Evolutionary conservation across 2,888 invertebrate species (phyloP).

Genomic region (Thelaira solivaga): DNA sequence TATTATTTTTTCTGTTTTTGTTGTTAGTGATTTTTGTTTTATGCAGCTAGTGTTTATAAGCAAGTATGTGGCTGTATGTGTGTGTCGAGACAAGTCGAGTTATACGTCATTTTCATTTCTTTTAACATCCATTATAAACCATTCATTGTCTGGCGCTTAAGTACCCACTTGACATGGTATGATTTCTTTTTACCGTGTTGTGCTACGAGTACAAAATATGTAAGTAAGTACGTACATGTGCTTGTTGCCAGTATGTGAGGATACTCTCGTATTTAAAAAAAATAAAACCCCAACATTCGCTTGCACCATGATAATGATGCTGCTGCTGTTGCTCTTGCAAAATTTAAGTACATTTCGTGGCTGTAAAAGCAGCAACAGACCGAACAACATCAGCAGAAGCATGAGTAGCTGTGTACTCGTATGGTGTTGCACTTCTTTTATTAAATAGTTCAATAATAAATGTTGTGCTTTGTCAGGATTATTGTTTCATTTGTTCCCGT

Average conservation of each 20-base stretch:
- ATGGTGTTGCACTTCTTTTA: neutral
- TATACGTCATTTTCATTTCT: slow-evolving; percentile 63
- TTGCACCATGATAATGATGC: slow-evolving; percentile 16
- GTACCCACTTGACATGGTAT: slow-evolving; percentile 63
- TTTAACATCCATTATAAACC: slow-evolving; percentile 62
- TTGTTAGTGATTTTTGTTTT: neutral
- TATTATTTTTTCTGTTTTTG: neutral
- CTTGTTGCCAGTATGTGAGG: no score
- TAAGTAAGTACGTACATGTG: neutral
- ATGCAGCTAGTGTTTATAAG: slow-evolving; percentile 33
- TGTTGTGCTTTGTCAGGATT: slow-evolving; percentile 74
- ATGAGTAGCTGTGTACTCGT: neutral
- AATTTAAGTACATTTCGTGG: slow-evolving; percentile 20
- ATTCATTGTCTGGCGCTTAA: slow-evolving; percentile 62
- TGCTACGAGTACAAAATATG: neutral
- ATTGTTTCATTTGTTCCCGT: slow-evolving; percentile 68
- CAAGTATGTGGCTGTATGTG: no score
- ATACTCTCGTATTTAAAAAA: no score
- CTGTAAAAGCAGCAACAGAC: slow-evolving; percentile 19
- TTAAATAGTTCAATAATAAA: slow-evolving; percentile 73
- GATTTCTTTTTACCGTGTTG: slow-evolving; percentile 32
- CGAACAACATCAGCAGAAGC: no score
- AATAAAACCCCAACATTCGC: neutral
- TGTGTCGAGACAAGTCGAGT: slow-evolving; percentile 56
- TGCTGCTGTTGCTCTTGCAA: slow-evolving; percentile 19